phyloP scores from a whole-genome alignment of 1,140 invertebrate genomes.

The Dinoponera quadriceps region DNA sequence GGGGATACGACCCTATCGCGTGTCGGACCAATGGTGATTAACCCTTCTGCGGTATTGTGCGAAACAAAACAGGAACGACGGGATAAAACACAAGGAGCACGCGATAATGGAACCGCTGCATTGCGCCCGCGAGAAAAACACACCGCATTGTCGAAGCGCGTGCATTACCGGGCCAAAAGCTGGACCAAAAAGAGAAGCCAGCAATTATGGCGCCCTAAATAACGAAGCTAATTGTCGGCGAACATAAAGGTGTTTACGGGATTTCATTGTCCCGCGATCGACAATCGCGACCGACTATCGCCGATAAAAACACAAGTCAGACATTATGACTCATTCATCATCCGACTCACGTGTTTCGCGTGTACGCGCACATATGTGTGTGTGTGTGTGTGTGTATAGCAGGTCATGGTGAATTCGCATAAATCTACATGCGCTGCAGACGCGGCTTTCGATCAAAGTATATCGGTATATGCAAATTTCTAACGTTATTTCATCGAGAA shows the following conservation, averaged over 20 bases:
- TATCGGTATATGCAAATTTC: neutral
- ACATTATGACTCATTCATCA: slow-evolving; percentile 40
- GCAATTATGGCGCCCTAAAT: slow-evolving; percentile 59
- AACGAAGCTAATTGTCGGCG: slow-evolving; percentile 63
- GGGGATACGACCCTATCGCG: slow-evolving; percentile 55
- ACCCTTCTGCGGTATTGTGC: slow-evolving; percentile 63
- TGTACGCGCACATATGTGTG: neutral
- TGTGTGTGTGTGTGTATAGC: neutral
- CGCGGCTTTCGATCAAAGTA: neutral
- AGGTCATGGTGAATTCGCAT: neutral
- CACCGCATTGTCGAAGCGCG: slow-evolving; percentile 46
- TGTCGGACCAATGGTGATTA: slow-evolving; percentile 61
- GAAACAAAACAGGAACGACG: slow-evolving; percentile 58
- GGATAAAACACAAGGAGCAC: slow-evolving; percentile 56
- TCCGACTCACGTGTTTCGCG: neutral
- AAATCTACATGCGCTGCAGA: neutral
- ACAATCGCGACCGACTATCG: slow-evolving; percentile 21
- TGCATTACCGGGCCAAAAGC: slow-evolving; percentile 15
- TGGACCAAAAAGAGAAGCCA: slow-evolving; percentile 27
- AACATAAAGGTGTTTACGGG: slow-evolving; percentile 50
- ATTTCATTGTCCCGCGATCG: slow-evolving; percentile 60
- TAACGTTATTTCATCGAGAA: neutral
- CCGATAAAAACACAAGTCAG: slow-evolving; percentile 38
- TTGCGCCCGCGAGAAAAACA: slow-evolving; percentile 24
- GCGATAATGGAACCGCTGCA: slow-evolving; percentile 59